Evolutionary conservation across 1,140 invertebrate species (phyloP), one percentile per base, ranked within the genome.

Genomic region (Heliconius himera): DNA sequence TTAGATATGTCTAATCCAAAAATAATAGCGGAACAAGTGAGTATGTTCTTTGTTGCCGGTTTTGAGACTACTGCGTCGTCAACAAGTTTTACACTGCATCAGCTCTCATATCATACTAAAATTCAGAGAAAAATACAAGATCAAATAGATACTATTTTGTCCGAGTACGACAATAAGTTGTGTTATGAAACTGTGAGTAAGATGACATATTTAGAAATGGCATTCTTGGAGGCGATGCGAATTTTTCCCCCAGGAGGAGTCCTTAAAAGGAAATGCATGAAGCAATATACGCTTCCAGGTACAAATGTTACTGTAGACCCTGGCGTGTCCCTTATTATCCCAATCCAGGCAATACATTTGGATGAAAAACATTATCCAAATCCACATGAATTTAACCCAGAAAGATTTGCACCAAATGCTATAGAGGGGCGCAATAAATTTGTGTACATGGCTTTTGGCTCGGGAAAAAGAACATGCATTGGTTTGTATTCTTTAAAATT

Each of bases 171-270:
- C 81, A 89, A 87, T 6, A 84, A 88, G 74, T 33, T 93, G 11
- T 89, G 89, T 2, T 91, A 89, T 60, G 91, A 94, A 2, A 84
- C 80, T 38, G 66, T 94, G 1, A 77, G 78, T 46, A 88, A 91
- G 78, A 89, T 94, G 88, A 83, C 82, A 83, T 94, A 94, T 79
- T 76, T 94, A 29, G 90, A 89, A 71, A 82, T 81, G 80, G 81
- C 83, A 73, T 80, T 89, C 41, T 85, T 90, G 70, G 81, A 82
- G 54, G 49, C 81, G 16, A 41, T 82, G 46, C 72, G 81, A 66
- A 38, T 70, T 22, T 66, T 77, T 3, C 81, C 77, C 18, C 41
- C 81, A 1, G 33, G 46, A 13, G 72, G 75, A 41, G 11, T 72
- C 5, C n/a, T 84, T 6, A 80, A 78, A 41, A 78, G 84, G 16